Evolutionary conservation across 2,888 invertebrate species (phyloP), one percentile per base, ranked within the genome.

Genomic region (Dolomedes plantarius): DNA sequence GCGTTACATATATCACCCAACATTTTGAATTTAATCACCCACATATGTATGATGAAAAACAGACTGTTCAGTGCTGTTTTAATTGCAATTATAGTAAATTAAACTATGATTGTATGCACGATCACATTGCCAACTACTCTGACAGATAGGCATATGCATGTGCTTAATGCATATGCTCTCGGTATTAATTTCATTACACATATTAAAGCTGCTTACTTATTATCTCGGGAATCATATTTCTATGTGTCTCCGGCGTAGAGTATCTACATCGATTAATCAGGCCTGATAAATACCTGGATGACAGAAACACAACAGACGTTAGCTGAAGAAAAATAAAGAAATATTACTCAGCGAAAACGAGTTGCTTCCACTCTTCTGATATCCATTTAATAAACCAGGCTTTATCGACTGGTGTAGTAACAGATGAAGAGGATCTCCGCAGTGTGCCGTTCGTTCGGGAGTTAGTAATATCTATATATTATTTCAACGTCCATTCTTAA

Each of bases 341-440:
- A 56, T 56, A 56, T 23, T 56, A 56, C 23, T 23, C 11, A 23
- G 5, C n/a, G 56, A 56, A 23, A 56, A 56, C 19, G 2, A 56
- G 56, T 23, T 6, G 7, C 3, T 56, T 23, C 23, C 56, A 1
- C 56, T 3, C 23, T 56, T 3, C 23, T 56, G 19, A 56, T 23
- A 56, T 56, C 56, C 56, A 56, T 56, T 56, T 56, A 56, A 56
- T 56, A 56, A 56, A 64, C 41, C 64, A 50, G 19, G 56, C 75
- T 39, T 82, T 82, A 82, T 82, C 75, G 69, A 75, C 75, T 64
- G 62, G 64, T 31, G 31, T 39, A 68, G 80, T 68, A 81, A 56
- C 67, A 46, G 50, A 81, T 64, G 73, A 80, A 50, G 23, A 64
- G 23, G 1, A 56, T 56, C 46, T 46, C n/a, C 36, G 11, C n/a